phyloP scores from a whole-genome alignment of 2,888 invertebrate genomes.

The Drosophila multiciliata region DNA sequence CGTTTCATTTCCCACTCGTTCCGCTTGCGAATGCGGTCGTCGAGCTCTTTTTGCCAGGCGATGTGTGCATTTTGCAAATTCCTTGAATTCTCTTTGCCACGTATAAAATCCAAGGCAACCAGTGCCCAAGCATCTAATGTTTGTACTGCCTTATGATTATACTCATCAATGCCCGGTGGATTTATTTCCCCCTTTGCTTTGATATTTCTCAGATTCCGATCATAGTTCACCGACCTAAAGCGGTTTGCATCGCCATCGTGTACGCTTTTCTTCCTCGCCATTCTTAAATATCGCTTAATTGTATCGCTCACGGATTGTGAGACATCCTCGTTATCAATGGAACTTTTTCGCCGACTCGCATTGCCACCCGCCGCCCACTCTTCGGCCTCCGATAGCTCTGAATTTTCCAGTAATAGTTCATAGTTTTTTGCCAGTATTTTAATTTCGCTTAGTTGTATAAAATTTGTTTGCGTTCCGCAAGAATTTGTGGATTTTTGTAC shows the following conservation, averaged over 20 bases:
- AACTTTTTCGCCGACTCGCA: slow-evolving; percentile 88
- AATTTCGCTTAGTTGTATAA: slow-evolving; percentile 80
- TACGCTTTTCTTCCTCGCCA: slow-evolving; percentile 94
- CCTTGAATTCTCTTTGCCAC: slow-evolving; percentile 75
- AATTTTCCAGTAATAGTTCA: slow-evolving; percentile 60
- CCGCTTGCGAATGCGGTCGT: slow-evolving; percentile 74
- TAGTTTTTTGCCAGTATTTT: slow-evolving; percentile 79
- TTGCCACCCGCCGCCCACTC: slow-evolving; percentile 59
- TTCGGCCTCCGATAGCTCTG: slow-evolving; percentile 70
- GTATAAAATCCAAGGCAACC: slow-evolving; percentile 86
- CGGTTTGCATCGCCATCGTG: slow-evolving; percentile 89
- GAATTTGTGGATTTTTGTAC: slow-evolving; percentile 53
- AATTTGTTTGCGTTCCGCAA: slow-evolving; percentile 81
- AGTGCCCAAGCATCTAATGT: slow-evolving; percentile 92
- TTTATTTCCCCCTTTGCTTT: slow-evolving; percentile 91
- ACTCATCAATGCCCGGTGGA: slow-evolving; percentile 92
- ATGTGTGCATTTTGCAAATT: slow-evolving; percentile 75
- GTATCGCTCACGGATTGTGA: slow-evolving; percentile 95
- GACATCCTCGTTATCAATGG: slow-evolving; percentile 93
- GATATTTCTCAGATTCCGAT: slow-evolving; percentile 92
- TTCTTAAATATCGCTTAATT: slow-evolving; percentile 92
- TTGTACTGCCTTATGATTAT: slow-evolving; percentile 90
- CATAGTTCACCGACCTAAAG: slow-evolving; percentile 95
- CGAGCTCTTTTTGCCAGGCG: slow-evolving; percentile 74
- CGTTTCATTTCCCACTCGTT: slow-evolving; percentile 65